Base-by-base conservation (phyloP, 1,140 invertebrate genomes). In the Parasteatoda tepidariorum region DNA sequence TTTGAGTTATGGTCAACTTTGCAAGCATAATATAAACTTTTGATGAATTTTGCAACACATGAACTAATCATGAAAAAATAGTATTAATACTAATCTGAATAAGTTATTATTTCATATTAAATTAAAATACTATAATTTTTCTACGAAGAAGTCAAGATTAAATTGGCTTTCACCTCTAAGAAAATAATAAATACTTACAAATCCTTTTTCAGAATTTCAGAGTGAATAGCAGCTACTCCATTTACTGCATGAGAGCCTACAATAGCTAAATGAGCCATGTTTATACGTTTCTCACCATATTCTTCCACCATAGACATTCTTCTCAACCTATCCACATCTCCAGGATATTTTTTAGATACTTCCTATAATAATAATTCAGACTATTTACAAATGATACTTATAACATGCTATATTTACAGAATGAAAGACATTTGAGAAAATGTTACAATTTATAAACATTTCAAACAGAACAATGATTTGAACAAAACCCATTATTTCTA, bases 211-310 rank as follows among this genome's bases (percentile, higher is more conserved):
- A 99, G 92, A 87, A 99, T 98, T 86, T 99, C 95, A 0, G 98
- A 99, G 90, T 99, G 98, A 75, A 99, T 94, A 68, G 93, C 92
- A 3, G 98, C 98, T 2, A 99, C 98, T 48, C 98, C 98, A 89
- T 99, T 99, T 38, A 99, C 94, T 54, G 96, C 96, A 88, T 99
- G 98, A 9, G 97, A 96, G 64, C 98, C 98, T 78, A 99, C 95
- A 86, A 99, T 97, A n/a, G 94, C 95, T 64, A 99, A 91, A 90
- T 98, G 93, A 1, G 98, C 98, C 98, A 99, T 99, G 88, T 99
- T 99, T n/a, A 99, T 94, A 79, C 96, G 92, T 89, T 99, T 99
- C 74, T 97, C 97, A 6, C 96, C 96, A 85, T 96, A 95, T 88
- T 98, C 97, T 89, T 98, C 97, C 73, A 99, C 93, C n/a, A 97